Conservation (phyloP, 2,888 invertebrate species). For the Hofmannophila pseudospretella region DNA sequence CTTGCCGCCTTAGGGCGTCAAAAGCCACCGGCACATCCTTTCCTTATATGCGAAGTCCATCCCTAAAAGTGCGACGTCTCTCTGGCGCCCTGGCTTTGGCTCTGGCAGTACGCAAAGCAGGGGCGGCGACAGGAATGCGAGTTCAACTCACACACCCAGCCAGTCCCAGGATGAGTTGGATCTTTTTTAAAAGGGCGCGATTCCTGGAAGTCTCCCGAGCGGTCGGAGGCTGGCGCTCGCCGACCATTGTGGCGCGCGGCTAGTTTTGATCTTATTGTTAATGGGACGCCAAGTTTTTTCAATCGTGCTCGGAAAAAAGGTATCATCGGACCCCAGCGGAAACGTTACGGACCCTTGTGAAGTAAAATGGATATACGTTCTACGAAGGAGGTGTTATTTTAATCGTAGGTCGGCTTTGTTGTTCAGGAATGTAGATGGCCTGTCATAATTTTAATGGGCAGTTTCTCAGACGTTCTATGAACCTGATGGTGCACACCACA, state of each 20-base stretch:
- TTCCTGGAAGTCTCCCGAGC: slow-evolving; percentile 68
- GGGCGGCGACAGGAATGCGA: slow-evolving; percentile 49
- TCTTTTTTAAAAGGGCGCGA: slow-evolving; percentile 68
- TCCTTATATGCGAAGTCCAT: too few relatives aligned
- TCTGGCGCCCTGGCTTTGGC: background rate
- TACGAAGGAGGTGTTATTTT: slow-evolving; percentile 76
- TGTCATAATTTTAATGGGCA: slow-evolving; percentile 75
- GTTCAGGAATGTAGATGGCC: slow-evolving; percentile 74
- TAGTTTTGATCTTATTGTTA: slow-evolving; percentile 78
- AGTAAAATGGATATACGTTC: slow-evolving; percentile 74
- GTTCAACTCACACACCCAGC: slow-evolving; percentile 48
- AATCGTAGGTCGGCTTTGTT: slow-evolving; percentile 74
- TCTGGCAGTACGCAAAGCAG: slow-evolving; percentile 4
- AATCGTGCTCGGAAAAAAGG: slow-evolving; percentile 66
- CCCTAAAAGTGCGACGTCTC: background rate
- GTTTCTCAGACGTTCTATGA: slow-evolving; percentile 59
- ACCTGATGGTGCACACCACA: slow-evolving; percentile 51
- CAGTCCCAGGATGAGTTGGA: slow-evolving; percentile 66
- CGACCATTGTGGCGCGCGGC: slow-evolving; percentile 71
- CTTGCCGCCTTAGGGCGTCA: too few relatives aligned
- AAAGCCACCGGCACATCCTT: too few relatives aligned
- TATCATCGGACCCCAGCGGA: slow-evolving; percentile 74
- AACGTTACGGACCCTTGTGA: slow-evolving; percentile 74
- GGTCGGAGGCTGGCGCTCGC: slow-evolving; percentile 71
- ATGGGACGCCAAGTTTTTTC: slow-evolving; percentile 77